A percentile compares a stretch with the other conserved stretches of the same genome.
Evolutionary conservation across 2,888 invertebrate genomes (phyloP).

Genomic region (Chymomyza fuscimana): DNA sequence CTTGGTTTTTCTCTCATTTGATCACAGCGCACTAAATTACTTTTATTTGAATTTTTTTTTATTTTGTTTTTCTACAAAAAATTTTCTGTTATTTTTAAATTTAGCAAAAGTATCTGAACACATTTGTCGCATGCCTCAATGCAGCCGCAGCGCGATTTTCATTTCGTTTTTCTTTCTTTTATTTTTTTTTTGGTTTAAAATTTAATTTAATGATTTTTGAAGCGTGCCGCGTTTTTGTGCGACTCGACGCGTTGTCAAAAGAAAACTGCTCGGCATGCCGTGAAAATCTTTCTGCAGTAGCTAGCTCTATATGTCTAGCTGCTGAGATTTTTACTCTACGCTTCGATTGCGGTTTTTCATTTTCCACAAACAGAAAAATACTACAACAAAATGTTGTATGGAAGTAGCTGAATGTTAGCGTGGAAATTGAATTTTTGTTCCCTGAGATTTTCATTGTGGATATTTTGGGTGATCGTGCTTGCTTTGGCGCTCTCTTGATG

Average conservation of each 20-base stretch:
- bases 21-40: slow-evolving; percentile 1
- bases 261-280: slow-evolving; percentile 62
- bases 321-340: slow-evolving; percentile 7
- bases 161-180: neutral
- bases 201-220: slow-evolving; percentile 8
- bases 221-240: slow-evolving; percentile 39
- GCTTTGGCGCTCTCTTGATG: neutral
- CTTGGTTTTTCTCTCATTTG: slow-evolving; percentile 23
- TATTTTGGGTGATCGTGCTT: neutral
- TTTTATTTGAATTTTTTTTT: slow-evolving; percentile 12
- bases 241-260: slow-evolving; percentile 78
- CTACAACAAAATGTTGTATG: neutral
- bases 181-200: slow-evolving; percentile 2
- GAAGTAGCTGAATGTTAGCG: neutral
- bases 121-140: slow-evolving; percentile 11
- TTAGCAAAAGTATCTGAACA: slow-evolving; percentile 58
- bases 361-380: neutral
- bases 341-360: slow-evolving; percentile 1
- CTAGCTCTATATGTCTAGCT: slow-evolving; percentile 25
- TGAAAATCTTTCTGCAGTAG: slow-evolving; percentile 50
- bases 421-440: slow-evolving; percentile 3
- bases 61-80: slow-evolving; percentile 27
- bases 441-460: neutral
- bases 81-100: slow-evolving; percentile 50
- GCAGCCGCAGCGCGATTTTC: slow-evolving; percentile 26